Percentiles rank a stretch among this genome's conserved stretches.
Conservation (phyloP, 2,888 invertebrate genomes). For the Neoscelio sp. region DNA sequence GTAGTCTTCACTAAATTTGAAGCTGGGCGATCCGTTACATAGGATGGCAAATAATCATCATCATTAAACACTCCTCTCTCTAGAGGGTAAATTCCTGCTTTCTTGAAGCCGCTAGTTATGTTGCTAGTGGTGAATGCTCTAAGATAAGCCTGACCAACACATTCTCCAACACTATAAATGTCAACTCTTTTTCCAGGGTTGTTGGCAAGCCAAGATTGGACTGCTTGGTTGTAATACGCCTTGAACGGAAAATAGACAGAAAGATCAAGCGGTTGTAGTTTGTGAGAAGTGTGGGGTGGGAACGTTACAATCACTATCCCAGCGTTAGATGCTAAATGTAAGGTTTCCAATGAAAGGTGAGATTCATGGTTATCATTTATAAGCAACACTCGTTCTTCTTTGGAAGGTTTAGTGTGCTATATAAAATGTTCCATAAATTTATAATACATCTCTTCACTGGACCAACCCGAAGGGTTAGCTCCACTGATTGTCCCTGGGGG, state of each 20-base stretch:
- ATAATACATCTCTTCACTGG: constrained; percentile 48
- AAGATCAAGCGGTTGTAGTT: constrained; percentile 53
- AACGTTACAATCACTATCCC: constrained; percentile 53
- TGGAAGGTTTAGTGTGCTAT: constrained; percentile 42
- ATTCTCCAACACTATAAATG: constrained; percentile 80
- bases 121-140: constrained; percentile 77
- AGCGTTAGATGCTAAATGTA: constrained; percentile 48
- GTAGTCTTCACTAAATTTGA: no score
- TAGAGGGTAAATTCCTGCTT: constrained; percentile 77
- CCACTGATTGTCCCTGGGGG: constrained; percentile 36
- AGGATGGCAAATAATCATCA: constrained; percentile 8
- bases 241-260: constrained; percentile 55
- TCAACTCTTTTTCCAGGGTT: constrained; percentile 78
- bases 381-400: constrained; percentile 56
- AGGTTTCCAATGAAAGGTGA: constrained; percentile 54
- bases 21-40: constrained; percentile 9
- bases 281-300: constrained; percentile 64
- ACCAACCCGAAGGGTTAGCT: constrained; percentile 57
- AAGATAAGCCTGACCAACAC: constrained; percentile 76
- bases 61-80: constrained; percentile 60
- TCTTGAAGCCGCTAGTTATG: constrained; percentile 76
- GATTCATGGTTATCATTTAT: constrained; percentile 59
- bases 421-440: constrained; percentile 74
- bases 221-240: constrained; percentile 1
- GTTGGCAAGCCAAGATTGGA: constrained; percentile 65